Base-by-base conservation (phyloP, 1,140 invertebrate genomes). In the Penaeus japonicus region DNA sequence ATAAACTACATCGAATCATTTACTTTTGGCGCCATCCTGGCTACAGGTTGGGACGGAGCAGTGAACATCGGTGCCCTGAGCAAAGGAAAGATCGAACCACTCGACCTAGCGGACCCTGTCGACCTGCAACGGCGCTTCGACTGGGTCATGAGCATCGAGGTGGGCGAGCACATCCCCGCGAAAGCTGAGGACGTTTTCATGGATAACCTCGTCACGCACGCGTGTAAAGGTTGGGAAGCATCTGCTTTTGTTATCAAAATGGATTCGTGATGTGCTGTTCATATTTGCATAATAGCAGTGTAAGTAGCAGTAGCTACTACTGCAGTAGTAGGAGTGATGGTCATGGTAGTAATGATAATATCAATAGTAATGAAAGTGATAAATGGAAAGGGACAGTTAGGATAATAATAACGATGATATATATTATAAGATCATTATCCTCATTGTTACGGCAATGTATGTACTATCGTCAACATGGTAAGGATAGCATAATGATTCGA, bases 91-190 rank as follows among this genome's bases (percentile, higher is more conserved):
- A 39, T 90, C 4, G 32, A 54, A 17, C 39, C 55, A 24, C 22
- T 88, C 2, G 86, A 90, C 57, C 79, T 90, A 5, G 77, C 73
- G 18, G 86, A 89, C 30, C 70, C 83, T 0, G 27, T 84, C 53
- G 54, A 75, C 59, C 89, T 89, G 17, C 30, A 32, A 4, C 20
- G 55, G 24, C 47, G 24, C 20, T 89, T 62, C 73, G 89, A 89
- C 77, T 89, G 89, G 89, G 77, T 89, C 7, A 47, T 89, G 59
- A 89, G 86, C 27, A 32, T 89, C 22, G 89, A 89, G 79, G 89
- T 89, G 24, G 89, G 89, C 15, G 89, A 89, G 62, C 89, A 89
- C 78, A 89, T 89, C 47, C 77, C 70, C 47, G 15, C 15, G 17
- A 17, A 80, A 18, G 70, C 65, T 53, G 85, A 89, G 55, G 62